Conservation (phyloP, 1,140 invertebrate species). For the Capitella teleta region DNA sequence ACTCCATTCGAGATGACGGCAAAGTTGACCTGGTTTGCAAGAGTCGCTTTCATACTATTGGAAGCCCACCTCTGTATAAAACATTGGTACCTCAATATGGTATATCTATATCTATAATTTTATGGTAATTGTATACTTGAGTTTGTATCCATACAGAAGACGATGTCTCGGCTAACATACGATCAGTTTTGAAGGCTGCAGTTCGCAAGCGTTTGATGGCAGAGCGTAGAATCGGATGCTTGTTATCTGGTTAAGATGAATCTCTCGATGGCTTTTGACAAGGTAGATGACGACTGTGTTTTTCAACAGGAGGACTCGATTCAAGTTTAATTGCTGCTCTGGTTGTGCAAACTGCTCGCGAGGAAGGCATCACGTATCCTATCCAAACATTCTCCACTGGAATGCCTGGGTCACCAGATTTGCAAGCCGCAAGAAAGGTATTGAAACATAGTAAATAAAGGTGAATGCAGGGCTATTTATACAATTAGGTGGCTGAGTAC, state of each 20-base stretch:
- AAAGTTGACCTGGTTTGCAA: slow-evolving; percentile 8
- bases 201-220: slow-evolving; percentile 40
- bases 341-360: slow-evolving; percentile 31
- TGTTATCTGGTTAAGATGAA: slow-evolving; percentile 37
- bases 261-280: no score
- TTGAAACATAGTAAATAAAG: no score
- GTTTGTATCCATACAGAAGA: no score
- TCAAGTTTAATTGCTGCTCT: slow-evolving; percentile 69
- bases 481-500: slow-evolving; percentile 55
- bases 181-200: slow-evolving; percentile 28
- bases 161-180: slow-evolving; percentile 23
- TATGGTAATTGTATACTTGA: no score
- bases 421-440: slow-evolving; percentile 66
- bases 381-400: slow-evolving; percentile 75
- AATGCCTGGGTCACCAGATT: slow-evolving; percentile 73
- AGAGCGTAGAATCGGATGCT: slow-evolving; percentile 39
- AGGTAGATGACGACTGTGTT: no score
- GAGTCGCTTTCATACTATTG: slow-evolving; percentile 10
- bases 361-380: slow-evolving; percentile 24
- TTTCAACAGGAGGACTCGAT: slow-evolving; percentile 81
- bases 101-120: no score
- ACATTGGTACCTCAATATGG: no score
- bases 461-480: no score
- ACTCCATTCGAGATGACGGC: slow-evolving; percentile 8
- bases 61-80: slow-evolving; percentile 5